Evolutionary conservation across 2,888 invertebrate species (phyloP).

Genomic region (Meteorus colon): DNA sequence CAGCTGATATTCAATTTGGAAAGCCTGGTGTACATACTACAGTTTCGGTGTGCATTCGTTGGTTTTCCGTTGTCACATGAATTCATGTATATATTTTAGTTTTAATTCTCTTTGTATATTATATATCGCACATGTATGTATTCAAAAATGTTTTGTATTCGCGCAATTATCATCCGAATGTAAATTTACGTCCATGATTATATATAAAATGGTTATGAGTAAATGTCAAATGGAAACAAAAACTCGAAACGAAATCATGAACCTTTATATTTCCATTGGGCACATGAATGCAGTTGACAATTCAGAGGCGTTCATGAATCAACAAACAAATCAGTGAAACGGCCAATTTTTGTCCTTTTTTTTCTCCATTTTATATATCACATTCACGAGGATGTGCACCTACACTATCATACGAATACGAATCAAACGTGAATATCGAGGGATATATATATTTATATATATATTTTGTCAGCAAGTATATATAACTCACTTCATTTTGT

Average conservation of each 20-base stretch:
- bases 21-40: constrained; percentile 9
- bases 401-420: neutral
- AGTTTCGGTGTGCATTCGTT: constrained; percentile 12
- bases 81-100: neutral
- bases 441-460: neutral
- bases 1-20: constrained; percentile 33
- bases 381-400: neutral
- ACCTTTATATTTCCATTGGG: neutral
- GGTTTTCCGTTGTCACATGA: constrained; percentile 1
- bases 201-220: too few relatives aligned
- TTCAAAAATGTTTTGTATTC: neutral
- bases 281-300: neutral
- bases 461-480: neutral
- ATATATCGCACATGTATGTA: neutral
- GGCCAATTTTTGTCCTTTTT: neutral
- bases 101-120: neutral
- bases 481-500: neutral
- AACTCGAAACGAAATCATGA: neutral
- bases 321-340: neutral
- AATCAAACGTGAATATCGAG: neutral
- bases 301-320: neutral
- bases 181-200: neutral
- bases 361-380: neutral
- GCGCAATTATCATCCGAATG: neutral
- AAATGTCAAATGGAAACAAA: neutral